These are phyloP conservation scores for Drosophila bipectinata DNA, from an alignment of 1,140 invertebrate genomes.

Conservation along the genomic window DNA sequence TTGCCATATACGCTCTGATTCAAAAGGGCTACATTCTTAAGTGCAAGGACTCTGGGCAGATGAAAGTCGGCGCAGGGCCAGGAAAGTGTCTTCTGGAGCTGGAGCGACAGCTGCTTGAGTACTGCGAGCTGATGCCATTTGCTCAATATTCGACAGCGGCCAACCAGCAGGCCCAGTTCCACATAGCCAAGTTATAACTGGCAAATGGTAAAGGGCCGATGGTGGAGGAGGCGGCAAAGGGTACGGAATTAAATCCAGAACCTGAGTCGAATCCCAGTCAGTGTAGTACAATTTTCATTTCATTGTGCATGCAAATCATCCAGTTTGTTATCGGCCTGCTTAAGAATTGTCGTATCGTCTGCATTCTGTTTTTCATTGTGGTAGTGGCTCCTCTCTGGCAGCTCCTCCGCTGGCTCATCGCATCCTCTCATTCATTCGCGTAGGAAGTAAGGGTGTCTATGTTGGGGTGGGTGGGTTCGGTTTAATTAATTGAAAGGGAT, in stretches of 20 bases:
- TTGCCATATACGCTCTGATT: slow-evolving; percentile 72
- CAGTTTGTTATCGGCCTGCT: slow-evolving; percentile 66
- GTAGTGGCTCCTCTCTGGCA: slow-evolving; percentile 59
- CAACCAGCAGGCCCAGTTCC: slow-evolving; percentile 69
- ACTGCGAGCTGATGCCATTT: slow-evolving; percentile 79
- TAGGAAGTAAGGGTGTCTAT: slow-evolving; percentile 24
- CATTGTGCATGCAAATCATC: slow-evolving; percentile 54
- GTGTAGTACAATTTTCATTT: slow-evolving; percentile 66
- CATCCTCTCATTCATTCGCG: slow-evolving; percentile 36
- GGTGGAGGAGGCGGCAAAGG: slow-evolving; percentile 3
- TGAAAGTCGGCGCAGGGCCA: slow-evolving; percentile 38
- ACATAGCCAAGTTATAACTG: slow-evolving; percentile 82
- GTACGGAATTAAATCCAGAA: slow-evolving; percentile 12
- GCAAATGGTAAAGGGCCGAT: slow-evolving; percentile 64
- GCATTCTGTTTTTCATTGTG: slow-evolving; percentile 66
- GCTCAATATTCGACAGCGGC: slow-evolving; percentile 71
- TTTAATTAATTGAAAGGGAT: neutral
- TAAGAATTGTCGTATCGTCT: slow-evolving; percentile 75
- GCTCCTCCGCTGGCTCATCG: slow-evolving; percentile 61
- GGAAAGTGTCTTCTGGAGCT: slow-evolving; percentile 61
- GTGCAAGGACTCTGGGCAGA: slow-evolving; percentile 56
- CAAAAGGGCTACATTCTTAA: slow-evolving; percentile 66
- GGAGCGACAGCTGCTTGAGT: slow-evolving; percentile 63
- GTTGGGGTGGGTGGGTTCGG: slow-evolving; percentile 8
- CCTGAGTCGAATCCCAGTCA: slow-evolving; percentile 14